phyloP scores from a whole-genome alignment of 1,140 invertebrate species.

The Scaptodrosophila lebanonensis region DNA sequence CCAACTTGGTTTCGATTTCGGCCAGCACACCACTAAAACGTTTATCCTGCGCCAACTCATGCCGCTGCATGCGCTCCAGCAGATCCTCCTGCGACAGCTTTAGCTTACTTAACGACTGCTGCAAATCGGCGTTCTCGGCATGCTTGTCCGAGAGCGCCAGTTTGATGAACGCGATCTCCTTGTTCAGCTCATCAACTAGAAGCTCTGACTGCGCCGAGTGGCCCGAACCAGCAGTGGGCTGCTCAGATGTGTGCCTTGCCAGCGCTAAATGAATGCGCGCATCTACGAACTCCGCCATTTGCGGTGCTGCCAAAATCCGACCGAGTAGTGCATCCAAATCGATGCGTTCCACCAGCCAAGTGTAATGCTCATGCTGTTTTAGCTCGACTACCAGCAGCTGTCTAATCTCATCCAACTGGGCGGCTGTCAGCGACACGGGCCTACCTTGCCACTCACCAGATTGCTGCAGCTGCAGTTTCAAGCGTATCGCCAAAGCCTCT shows the following conservation, averaged over 20 bases:
- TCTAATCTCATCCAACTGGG: conserved; percentile 75
- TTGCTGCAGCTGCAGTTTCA: conserved; percentile 41
- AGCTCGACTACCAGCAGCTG: conserved; percentile 57
- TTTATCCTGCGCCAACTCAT: conserved; percentile 55
- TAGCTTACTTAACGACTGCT: conserved; percentile 58
- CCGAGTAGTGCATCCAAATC: conserved; percentile 50
- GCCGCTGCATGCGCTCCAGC: conserved; percentile 51
- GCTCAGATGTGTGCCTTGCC: conserved; percentile 7
- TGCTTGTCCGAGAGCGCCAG: conserved; percentile 68
- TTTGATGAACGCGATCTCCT: conserved; percentile 77
- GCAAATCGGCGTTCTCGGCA: conserved; percentile 65
- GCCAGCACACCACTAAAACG: conserved; percentile 55
- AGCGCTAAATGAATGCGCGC: conserved; percentile 35
- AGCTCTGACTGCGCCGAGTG: conserved; percentile 38
- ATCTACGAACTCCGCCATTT: conserved; percentile 49
- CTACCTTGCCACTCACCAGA: conserved; percentile 26
- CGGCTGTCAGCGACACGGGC: conserved; percentile 47
- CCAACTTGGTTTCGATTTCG: conserved; percentile 65
- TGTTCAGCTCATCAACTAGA: conserved; percentile 73
- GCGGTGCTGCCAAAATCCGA: conserved; percentile 41
- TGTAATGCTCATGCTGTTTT: conserved; percentile 56
- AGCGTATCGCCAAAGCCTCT: conserved; percentile 25
- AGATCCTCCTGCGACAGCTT: conserved; percentile 55
- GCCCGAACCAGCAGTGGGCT: conserved; percentile 27
- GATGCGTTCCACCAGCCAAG: conserved; percentile 67